phyloP scores from a whole-genome alignment of 1,140 invertebrate genomes.

The Bactericera cockerelli region DNA sequence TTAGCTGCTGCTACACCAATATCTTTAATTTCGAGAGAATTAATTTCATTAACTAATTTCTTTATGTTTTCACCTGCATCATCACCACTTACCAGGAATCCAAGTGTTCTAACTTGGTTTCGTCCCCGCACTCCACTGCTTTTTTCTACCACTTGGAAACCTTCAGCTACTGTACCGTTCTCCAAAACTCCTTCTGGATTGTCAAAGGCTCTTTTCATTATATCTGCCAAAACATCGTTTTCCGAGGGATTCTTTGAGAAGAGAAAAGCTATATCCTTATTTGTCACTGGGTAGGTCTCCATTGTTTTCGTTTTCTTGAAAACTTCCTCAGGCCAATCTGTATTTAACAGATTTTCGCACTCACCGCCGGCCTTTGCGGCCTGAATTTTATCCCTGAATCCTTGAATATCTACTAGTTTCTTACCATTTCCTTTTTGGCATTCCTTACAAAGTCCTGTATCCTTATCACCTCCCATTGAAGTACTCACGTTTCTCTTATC shows the following conservation, averaged over 20 bases:
- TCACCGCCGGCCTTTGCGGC: too few relatives aligned
- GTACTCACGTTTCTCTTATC: too few relatives aligned
- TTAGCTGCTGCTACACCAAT: background rate
- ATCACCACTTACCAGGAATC: background rate
- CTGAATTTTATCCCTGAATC: too few relatives aligned
- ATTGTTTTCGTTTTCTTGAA: background rate
- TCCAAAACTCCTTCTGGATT: background rate
- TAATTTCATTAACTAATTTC: background rate
- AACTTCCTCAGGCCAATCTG: background rate
- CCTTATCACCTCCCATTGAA: too few relatives aligned
- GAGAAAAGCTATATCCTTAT: background rate
- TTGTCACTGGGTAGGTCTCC: background rate
- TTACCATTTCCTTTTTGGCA: too few relatives aligned
- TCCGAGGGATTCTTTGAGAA: background rate
- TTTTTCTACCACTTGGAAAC: background rate
- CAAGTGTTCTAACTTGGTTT: background rate
- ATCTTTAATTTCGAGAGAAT: background rate
- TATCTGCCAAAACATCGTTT: background rate
- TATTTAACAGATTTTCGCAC: too few relatives aligned
- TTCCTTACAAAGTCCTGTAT: too few relatives aligned
- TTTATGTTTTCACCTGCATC: background rate
- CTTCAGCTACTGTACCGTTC: background rate
- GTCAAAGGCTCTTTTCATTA: background rate
- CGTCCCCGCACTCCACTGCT: background rate
- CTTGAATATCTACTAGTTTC: too few relatives aligned